phyloP scores from a whole-genome alignment of 2,888 invertebrate species.

The Folsomia manolachei region DNA sequence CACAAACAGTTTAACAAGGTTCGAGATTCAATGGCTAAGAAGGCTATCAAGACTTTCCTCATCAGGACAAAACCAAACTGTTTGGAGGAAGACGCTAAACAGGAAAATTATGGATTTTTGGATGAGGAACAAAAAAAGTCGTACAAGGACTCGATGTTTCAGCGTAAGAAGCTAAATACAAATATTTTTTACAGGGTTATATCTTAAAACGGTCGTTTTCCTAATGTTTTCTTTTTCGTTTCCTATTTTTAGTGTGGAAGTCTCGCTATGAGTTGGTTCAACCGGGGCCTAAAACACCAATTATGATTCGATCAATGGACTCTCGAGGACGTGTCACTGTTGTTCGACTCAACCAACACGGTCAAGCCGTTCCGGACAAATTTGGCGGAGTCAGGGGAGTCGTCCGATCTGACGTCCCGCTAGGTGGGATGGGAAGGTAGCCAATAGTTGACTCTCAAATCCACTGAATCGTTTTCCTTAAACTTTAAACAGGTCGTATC shows the following conservation, averaged over 20 bases:
- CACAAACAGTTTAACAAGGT: constrained; percentile 46
- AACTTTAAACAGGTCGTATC: constrained; percentile 8
- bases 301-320: constrained; percentile 46
- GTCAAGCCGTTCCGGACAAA: constrained; percentile 37
- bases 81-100: constrained; percentile 37
- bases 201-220: not conserved
- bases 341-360: constrained; percentile 41
- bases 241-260: constrained; percentile 42
- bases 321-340: constrained; percentile 44
- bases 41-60: constrained; percentile 46
- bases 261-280: constrained; percentile 44
- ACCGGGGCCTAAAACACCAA: constrained; percentile 46
- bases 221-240: not conserved
- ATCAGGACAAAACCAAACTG: constrained; percentile 42
- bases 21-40: constrained; percentile 44
- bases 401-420: constrained; percentile 1
- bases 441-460: not conserved
- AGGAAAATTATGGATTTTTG: constrained; percentile 32
- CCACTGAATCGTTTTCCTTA: not conserved
- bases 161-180: constrained; percentile 24
- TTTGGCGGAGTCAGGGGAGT: not conserved
- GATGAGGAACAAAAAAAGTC: constrained; percentile 37
- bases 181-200: too few species aligned
- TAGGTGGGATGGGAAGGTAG: constrained; percentile 19
- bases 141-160: constrained; percentile 37